Percentiles rank a stretch among this genome's conserved stretches.
phyloP scores from a whole-genome alignment of 2,113 vertebrate species.

The Macrotus californicus region DNA sequence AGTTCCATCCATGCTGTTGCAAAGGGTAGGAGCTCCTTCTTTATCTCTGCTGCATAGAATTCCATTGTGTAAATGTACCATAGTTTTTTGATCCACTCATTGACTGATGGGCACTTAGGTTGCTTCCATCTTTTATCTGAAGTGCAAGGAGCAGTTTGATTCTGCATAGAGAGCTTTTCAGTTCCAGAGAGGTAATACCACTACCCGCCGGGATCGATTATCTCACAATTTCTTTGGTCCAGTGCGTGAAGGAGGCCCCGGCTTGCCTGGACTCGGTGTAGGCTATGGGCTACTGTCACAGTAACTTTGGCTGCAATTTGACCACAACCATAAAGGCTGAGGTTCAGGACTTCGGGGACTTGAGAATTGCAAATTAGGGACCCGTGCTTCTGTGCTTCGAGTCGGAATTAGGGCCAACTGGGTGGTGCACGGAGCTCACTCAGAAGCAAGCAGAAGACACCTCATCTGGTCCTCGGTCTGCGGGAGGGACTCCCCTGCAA shows the following conservation, averaged over 20 bases:
- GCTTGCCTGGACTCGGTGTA: not conserved
- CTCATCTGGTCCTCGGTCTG: accelerated
- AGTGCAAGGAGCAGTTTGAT: not conserved
- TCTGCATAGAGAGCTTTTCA: not conserved
- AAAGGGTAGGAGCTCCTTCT: too few relatives aligned
- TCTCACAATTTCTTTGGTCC: not conserved
- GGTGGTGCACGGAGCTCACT: accelerated
- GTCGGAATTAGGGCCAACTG: not conserved
- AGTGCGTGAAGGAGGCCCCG: not conserved
- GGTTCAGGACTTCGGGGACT: not conserved
- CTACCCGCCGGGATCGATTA: not conserved
- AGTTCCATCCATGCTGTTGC: too few relatives aligned
- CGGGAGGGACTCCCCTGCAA: too few relatives aligned
- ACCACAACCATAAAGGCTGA: not conserved
- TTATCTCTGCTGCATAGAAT: too few relatives aligned
- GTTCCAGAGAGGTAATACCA: not conserved
- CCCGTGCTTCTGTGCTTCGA: not conserved
- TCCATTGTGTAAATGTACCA: too few relatives aligned
- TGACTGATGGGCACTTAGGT: too few relatives aligned
- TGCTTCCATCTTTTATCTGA: not conserved
- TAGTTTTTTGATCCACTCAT: too few relatives aligned
- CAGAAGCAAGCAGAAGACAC: not conserved
- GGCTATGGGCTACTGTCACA: not conserved
- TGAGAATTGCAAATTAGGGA: not conserved
- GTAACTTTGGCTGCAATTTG: not conserved